phyloP scores from a whole-genome alignment of 2,113 vertebrate species.

The Chrysochloris asiatica region DNA sequence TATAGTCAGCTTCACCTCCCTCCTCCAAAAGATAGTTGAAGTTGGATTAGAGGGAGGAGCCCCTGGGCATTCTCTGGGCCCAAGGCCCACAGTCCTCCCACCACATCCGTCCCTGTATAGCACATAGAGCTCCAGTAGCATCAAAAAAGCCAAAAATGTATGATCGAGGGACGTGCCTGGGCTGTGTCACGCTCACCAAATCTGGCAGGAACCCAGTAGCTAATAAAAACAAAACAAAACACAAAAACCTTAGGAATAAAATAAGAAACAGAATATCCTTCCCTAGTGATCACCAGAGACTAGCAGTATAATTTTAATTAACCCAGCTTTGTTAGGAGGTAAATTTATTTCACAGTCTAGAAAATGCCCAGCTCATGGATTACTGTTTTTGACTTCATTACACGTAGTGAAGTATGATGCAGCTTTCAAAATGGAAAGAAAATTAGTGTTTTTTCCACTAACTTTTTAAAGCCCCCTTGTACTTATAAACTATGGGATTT shows the following conservation, averaged over 20 bases:
- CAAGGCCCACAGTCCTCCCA: neutral
- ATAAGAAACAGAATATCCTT: constrained; percentile 47
- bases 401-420: neutral
- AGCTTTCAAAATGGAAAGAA: constrained; percentile 51
- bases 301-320: constrained; percentile 51
- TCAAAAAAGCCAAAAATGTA: constrained; percentile 2
- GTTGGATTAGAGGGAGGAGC: neutral
- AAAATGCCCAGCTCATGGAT: constrained; percentile 17
- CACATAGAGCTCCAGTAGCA: constrained; percentile 1
- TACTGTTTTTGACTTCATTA: neutral
- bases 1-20: neutral
- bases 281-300: constrained; percentile 56
- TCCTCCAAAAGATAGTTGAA: neutral
- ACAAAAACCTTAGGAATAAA: constrained; percentile 37
- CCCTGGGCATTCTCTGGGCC: too few species aligned
- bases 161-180: constrained; percentile 4
- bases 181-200: constrained; percentile 60
- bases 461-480: too few species aligned
- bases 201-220: constrained; percentile 47
- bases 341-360: constrained; percentile 1
- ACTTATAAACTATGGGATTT: too few species aligned
- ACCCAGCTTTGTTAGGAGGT: neutral
- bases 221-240: constrained; percentile 3
- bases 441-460: too few species aligned
- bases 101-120: neutral